Base-by-base conservation (phyloP, 1,140 invertebrate genomes). In the Euwallacea fornicatus region DNA sequence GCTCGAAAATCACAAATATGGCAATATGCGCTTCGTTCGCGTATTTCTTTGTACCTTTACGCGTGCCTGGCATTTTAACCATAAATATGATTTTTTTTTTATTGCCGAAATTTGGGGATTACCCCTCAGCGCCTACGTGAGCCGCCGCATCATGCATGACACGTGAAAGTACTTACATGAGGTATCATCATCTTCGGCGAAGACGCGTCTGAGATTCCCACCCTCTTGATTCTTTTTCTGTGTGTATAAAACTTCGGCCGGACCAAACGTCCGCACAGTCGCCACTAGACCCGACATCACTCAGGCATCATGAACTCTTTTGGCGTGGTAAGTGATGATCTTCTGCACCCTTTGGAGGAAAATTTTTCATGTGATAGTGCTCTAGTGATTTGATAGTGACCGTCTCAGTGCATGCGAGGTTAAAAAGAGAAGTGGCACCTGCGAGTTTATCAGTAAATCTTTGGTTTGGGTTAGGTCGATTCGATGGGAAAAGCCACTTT, bases 251-350 rank as follows among this genome's bases (percentile, higher is more conserved):
- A 78, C 69, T 58, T 60, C 53, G 71, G 21, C 53, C 66, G 72
- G 75, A 72, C 76, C 56, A 67, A 74, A 65, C 73, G 74, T 70
- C 73, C 65, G 65, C 71, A 81, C 80, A 81, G 78, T 80, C 79
- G 79, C 78, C 78, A 81, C 78, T 74, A 74, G 78, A 78, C 76
- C 75, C 73, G 76, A 76, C 78, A 77, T 74, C 77, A 78, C 70
- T 72, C 76, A 78, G 79, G 79, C 80, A 81, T 81, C 80, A 81
- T 81, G 80, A 81, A 81, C 76, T 78, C 76, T 74, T 79, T 76
- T 73, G 78, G 78, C 76, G 79, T 81, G 80, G 80, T 81, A 81
- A 81, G 80, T 76, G 74, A 33, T 33, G 21, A 33, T 33, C 21
- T 33, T 69, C 59, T 46, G 42, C 10, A 7, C 42, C 33, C 62